These are phyloP conservation scores for Bothrops jararaca DNA, from an alignment of 2,113 vertebrate genomes.

Conservation along the genomic window DNA sequence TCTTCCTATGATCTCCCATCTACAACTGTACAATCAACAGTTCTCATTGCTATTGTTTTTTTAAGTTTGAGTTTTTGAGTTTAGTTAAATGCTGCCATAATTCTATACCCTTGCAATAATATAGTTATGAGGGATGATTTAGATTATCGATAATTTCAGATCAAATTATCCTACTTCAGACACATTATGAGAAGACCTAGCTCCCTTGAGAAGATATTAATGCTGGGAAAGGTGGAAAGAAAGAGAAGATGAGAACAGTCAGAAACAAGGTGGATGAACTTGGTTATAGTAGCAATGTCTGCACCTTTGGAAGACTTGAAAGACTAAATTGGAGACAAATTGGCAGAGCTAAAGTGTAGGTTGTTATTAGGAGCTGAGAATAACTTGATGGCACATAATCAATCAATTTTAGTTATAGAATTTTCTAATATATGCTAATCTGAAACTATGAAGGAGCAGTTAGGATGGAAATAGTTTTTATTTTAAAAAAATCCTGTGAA, in stretches of 20 bases:
- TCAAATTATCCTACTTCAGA: neutral
- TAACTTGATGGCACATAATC: neutral
- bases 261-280: neutral
- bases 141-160: neutral
- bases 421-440: neutral
- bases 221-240: neutral
- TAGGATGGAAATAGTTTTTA: neutral
- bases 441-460: neutral
- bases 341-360: neutral
- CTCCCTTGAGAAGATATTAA: neutral
- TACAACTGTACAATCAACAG: neutral
- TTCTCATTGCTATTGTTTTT: neutral
- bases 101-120: neutral
- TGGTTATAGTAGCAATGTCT: neutral
- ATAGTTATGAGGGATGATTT: neutral
- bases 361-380: neutral
- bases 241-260: neutral
- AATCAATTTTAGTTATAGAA: neutral
- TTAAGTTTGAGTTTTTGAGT: neutral
- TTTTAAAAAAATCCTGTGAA: neutral
- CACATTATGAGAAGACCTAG: neutral
- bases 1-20: neutral
- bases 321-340: neutral
- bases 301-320: neutral
- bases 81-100: neutral